Conservation (phyloP, 2,797 vertebrate genomes). For the Parotocinclus haroldoi region DNA sequence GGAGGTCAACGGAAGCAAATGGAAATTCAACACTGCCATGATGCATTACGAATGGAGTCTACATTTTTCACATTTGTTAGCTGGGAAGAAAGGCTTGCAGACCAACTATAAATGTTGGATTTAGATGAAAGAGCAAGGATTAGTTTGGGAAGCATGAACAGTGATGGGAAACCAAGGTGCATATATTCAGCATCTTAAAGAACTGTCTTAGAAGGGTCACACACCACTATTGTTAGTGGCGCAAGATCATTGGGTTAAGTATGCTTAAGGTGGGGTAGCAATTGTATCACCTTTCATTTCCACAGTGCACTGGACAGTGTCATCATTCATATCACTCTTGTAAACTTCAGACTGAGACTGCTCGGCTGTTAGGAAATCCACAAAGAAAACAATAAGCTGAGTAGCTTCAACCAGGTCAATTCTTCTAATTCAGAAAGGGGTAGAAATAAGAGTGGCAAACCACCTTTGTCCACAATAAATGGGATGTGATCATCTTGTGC, state of each 20-base stretch:
- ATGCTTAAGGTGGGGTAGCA: conserved; percentile 68
- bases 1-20: conserved; percentile 65
- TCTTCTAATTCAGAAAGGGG: conserved; percentile 60
- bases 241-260: conserved; percentile 73
- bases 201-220: conserved; percentile 53
- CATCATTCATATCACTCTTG: conserved; percentile 70
- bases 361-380: conserved; percentile 75
- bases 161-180: conserved; percentile 46
- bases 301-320: conserved; percentile 77
- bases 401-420: conserved; percentile 55
- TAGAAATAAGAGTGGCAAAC: conserved; percentile 66
- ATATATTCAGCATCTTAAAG: conserved; percentile 39
- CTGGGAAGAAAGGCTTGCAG: conserved; percentile 60
- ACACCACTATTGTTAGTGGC: conserved; percentile 75
- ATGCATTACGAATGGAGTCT: conserved; percentile 59
- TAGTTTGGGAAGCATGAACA: conserved; percentile 43
- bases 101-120: conserved; percentile 61
- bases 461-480: conserved; percentile 80
- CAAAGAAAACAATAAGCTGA: conserved; percentile 77
- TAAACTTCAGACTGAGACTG: conserved; percentile 80
- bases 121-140: conserved; percentile 63
- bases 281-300: conserved; percentile 87
- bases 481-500: conserved; percentile 56
- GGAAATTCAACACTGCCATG: conserved; percentile 61
- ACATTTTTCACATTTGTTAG: conserved; percentile 68